phyloP scores from a whole-genome alignment of 2,888 invertebrate genomes.

The Drosophila longiperda region DNA sequence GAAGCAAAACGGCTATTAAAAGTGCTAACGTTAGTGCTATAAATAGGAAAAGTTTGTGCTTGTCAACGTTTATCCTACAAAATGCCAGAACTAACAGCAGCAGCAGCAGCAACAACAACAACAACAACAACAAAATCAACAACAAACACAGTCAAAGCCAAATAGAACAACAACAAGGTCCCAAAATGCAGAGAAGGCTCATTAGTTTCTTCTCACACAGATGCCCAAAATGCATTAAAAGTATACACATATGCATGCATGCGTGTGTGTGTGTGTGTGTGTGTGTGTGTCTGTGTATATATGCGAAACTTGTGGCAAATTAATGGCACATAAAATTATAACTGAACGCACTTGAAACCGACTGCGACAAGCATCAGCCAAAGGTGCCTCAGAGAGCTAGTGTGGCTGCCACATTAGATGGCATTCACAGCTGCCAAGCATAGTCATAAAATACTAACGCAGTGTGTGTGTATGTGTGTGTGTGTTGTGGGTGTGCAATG shows the following conservation, averaged over 20 bases:
- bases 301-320: constrained; percentile 61
- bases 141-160: constrained; percentile 13
- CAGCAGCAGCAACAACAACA: constrained; percentile 4
- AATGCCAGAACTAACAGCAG: constrained; percentile 43
- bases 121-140: background rate
- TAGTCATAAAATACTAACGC: constrained; percentile 63
- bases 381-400: constrained; percentile 36
- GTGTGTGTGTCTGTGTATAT: constrained; percentile 11
- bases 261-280: background rate
- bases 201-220: constrained; percentile 58
- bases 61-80: constrained; percentile 48
- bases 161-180: constrained; percentile 13
- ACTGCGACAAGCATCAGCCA: constrained; percentile 41
- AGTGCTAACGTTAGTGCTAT: constrained; percentile 48
- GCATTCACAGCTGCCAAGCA: constrained; percentile 61
- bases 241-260: constrained; percentile 17
- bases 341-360: constrained; percentile 69
- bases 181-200: constrained; percentile 59
- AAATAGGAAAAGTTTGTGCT: constrained; percentile 54
- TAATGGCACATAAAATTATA: constrained; percentile 81
- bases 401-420: constrained; percentile 48
- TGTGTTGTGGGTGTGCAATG: constrained; percentile 2
- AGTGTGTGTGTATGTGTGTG: constrained; percentile 5
- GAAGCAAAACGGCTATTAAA: constrained; percentile 59
- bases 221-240: constrained; percentile 54